phyloP scores from a whole-genome alignment of 2,113 vertebrate genomes.

The Myxocyprinus asiaticus region DNA sequence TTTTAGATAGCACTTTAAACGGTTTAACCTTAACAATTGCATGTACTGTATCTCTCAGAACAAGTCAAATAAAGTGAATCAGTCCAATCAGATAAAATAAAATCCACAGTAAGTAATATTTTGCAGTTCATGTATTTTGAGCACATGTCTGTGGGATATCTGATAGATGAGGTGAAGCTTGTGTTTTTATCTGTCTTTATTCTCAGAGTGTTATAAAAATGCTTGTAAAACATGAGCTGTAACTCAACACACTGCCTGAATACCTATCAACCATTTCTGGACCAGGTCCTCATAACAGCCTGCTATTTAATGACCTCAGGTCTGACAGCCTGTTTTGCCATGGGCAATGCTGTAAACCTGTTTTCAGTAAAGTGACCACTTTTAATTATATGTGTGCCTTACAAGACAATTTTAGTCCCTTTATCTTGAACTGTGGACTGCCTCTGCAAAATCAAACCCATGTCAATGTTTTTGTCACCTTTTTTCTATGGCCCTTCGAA shows the following conservation, averaged over 20 bases:
- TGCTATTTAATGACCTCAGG: neutral
- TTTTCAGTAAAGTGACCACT: neutral
- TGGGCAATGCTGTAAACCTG: neutral
- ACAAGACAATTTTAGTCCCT: too few species aligned
- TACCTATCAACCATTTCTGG: constrained; percentile 17
- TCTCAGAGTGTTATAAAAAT: constrained; percentile 4
- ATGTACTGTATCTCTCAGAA: neutral
- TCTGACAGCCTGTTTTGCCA: neutral
- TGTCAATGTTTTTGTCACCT: too few species aligned
- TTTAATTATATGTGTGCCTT: neutral
- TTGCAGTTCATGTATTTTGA: constrained; percentile 1
- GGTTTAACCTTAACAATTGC: neutral
- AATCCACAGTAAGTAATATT: neutral
- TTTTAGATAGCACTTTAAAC: neutral
- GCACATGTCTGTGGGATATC: neutral
- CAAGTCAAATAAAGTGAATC: neutral
- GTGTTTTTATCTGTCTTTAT: constrained; percentile 21
- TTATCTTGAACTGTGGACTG: too few species aligned
- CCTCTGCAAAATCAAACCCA: too few species aligned
- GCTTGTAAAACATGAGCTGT: constrained; percentile 43
- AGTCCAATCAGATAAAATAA: neutral
- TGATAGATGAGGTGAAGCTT: constrained; percentile 1
- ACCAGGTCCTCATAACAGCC: neutral
- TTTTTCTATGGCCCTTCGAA: too few species aligned
- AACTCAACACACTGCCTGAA: constrained; percentile 28